Percentiles rank a stretch among this genome's conserved stretches.
Conservation (phyloP, 2,113 vertebrate genomes). For the Corythoichthys intestinalis region DNA sequence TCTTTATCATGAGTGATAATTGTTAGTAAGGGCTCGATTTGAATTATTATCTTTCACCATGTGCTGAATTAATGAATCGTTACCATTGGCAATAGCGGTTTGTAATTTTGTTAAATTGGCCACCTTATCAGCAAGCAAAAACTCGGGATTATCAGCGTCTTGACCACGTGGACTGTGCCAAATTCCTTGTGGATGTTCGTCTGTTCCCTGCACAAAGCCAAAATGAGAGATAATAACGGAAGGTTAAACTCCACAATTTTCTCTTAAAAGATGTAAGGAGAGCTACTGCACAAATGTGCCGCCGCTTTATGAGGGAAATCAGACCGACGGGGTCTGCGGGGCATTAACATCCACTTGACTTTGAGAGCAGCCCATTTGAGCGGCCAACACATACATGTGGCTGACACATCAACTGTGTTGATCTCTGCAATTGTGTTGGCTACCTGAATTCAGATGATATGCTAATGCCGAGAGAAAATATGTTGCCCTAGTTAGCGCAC, state of each 20-base stretch:
- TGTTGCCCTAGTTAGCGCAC: constrained; percentile 76
- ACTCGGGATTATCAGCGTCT: constrained; percentile 75
- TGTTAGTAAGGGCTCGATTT: constrained; percentile 70
- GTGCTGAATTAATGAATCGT: constrained; percentile 71
- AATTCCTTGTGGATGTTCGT: constrained; percentile 67
- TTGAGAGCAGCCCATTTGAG: constrained; percentile 67
- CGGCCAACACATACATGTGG: constrained; percentile 69
- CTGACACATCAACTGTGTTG: constrained; percentile 70
- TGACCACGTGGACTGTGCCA: constrained; percentile 65
- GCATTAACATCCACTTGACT: constrained; percentile 80
- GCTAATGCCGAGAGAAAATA: constrained; percentile 71
- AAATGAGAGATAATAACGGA: constrained; percentile 69
- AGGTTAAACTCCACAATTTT: constrained; percentile 77
- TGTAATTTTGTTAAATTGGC: constrained; percentile 80
- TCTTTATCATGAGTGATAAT: constrained; percentile 73
- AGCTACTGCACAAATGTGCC: constrained; percentile 63
- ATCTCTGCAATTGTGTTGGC: constrained; percentile 73
- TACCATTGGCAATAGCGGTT: constrained; percentile 72
- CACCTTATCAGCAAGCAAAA: constrained; percentile 76
- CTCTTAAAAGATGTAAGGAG: constrained; percentile 72
- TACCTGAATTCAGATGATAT: constrained; percentile 78
- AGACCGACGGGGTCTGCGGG: constrained; percentile 60
- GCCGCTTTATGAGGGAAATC: constrained; percentile 69
- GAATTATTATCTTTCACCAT: constrained; percentile 70
- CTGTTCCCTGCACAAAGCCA: constrained; percentile 66